Evolutionary conservation across 2,888 invertebrate genomes (phyloP).

Genomic region (Drosophila mimica): DNA sequence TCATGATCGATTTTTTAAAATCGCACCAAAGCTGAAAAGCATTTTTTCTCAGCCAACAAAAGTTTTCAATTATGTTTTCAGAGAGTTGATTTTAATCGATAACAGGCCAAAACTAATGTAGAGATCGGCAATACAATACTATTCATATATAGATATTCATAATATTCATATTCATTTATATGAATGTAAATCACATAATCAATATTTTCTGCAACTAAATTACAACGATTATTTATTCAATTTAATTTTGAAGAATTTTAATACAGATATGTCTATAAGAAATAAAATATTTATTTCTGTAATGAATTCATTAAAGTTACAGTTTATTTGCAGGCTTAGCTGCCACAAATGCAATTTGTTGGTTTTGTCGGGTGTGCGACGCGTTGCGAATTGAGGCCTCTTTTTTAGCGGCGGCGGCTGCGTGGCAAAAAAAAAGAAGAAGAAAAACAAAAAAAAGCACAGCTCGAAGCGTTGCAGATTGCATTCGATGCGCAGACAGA

Average conservation of each 20-base stretch:
- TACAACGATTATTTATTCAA: neutral
- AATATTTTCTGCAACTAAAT: neutral
- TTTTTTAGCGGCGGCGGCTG: conserved; percentile 46
- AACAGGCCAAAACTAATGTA: too few relatives aligned
- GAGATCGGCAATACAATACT: neutral
- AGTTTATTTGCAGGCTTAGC: neutral
- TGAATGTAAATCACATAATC: neutral
- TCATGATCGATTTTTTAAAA: conserved; percentile 60
- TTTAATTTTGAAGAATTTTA: too few relatives aligned
- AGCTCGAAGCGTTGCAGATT: conserved; percentile 81
- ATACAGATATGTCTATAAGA: neutral
- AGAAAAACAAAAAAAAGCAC: neutral
- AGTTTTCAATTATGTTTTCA: neutral
- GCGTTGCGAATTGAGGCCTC: conserved; percentile 60
- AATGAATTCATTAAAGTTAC: neutral
- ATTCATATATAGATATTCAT: neutral
- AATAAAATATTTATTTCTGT: neutral
- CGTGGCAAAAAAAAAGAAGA: conserved; percentile 50
- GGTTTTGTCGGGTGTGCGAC: conserved; percentile 51
- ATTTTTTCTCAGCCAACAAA: conserved; percentile 24
- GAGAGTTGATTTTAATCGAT: too few relatives aligned
- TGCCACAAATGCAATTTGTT: conserved; percentile 38
- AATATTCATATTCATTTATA: neutral
- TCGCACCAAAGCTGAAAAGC: conserved; percentile 34
- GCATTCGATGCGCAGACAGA: conserved; percentile 76